Conservation (phyloP, 1,140 invertebrate genomes). For the Harlomillsia oculata region DNA sequence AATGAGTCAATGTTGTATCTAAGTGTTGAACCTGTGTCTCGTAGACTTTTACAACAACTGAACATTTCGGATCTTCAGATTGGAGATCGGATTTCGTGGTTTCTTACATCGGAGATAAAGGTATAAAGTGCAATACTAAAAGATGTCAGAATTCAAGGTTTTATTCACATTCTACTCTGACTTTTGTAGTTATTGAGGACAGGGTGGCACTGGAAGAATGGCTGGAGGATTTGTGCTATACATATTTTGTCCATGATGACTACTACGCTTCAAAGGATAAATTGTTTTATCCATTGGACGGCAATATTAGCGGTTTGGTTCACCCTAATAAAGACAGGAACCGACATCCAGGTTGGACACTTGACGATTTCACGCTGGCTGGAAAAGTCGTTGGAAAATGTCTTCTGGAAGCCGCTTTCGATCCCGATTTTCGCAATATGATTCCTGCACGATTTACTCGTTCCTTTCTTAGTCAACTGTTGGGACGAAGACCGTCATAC, state of each 20-base stretch:
- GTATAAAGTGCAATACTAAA: no score
- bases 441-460: not conserved
- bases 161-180: no score
- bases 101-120: no score
- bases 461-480: constrained; percentile 1
- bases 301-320: constrained; percentile 49
- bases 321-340: constrained; percentile 64
- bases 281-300: constrained; percentile 66
- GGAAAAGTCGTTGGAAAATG: constrained; percentile 86
- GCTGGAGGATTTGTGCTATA: not conserved
- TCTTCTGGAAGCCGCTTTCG: constrained; percentile 79
- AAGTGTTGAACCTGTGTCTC: not conserved
- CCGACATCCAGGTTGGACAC: constrained; percentile 58
- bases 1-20: no score
- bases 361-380: constrained; percentile 85
- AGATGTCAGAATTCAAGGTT: no score
- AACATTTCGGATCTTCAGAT: not conserved
- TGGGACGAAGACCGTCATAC: not conserved
- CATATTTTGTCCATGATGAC: constrained; percentile 6
- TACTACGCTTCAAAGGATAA: constrained; percentile 44
- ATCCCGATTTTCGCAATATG: not conserved
- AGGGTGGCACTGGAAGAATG: constrained; percentile 3
- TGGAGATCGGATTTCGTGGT: no score
- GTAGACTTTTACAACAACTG: not conserved
- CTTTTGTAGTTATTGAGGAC: no score